Base-by-base conservation (phyloP, 2,888 invertebrate genomes). In the Druceiella hillmani region DNA sequence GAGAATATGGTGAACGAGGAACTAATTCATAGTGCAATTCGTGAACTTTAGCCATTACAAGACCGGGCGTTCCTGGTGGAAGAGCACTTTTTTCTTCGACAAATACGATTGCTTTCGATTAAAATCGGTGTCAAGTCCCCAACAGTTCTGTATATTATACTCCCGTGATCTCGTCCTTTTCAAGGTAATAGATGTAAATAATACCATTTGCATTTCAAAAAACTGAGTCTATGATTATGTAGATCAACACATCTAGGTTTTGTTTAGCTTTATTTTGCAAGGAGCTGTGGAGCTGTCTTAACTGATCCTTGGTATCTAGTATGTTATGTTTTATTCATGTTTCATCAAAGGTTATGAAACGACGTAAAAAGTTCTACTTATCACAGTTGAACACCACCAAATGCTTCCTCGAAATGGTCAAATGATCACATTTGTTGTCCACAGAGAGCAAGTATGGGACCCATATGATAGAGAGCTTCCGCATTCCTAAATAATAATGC, bases 261-360 rank as follows among this genome's bases (percentile, higher is more conserved):
- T 40, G 27, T 40, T 45, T 17, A 13, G 40, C 14, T 22, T 27
- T 14, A 17, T 11, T 39, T 39, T 36, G 14, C 39, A 25, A 12
- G 29, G 27, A 22, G 3, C 26, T 40, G 24, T 2, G 29, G 17
- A 40, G n/a, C 22, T 40, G 40, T 40, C 40, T 40, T 3, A 37
- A 40, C 29, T 43, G 32, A 10, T 13, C 4, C 30, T 48, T 50
- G 15, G 46, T 45, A 24, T 49, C 41, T n/a, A n/a, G n/a, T 20
- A 20, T 33, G 34, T 33, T 33, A 28, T 33, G 34, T 28, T 33
- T 13, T 13, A 35, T 35, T 13, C 29, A 35, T 14, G 33, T 35
- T 35, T 29, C n/a, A n/a, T 20, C 22, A 6, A 35, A 10, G n/a
- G 34, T 35, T 36, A 35, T 29, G 34, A 35, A 35, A 35, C 36